Percentiles rank a stretch among this genome's conserved stretches.
Evolutionary conservation across 2,797 vertebrate species (phyloP).

Genomic region (Dermochelys coriacea): DNA sequence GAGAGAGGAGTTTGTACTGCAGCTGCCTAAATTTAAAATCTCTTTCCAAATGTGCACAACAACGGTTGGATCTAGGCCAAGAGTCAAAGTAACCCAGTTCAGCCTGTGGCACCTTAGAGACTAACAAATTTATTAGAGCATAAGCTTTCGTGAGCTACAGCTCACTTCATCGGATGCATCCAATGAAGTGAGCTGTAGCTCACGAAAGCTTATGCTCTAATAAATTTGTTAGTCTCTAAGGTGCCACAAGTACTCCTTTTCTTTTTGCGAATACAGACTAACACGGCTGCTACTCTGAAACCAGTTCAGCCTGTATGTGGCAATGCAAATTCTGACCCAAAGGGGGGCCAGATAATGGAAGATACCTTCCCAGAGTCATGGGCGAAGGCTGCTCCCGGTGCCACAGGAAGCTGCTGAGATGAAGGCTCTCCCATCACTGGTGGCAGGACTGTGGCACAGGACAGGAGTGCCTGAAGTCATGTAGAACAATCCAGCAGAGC

Average conservation of each 20-base stretch:
- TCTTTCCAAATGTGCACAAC: too few species aligned
- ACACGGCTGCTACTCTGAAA: too few species aligned
- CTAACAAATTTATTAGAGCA: too few species aligned
- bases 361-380: not conserved
- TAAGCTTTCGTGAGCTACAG: too few species aligned
- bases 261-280: too few species aligned
- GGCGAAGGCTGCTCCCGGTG: too few species aligned
- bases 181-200: too few species aligned
- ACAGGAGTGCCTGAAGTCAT: not conserved
- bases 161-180: too few species aligned
- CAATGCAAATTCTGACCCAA: not conserved
- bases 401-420: not conserved
- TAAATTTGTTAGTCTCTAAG: too few species aligned
- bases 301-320: not conserved
- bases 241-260: too few species aligned
- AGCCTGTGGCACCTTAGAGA: too few species aligned
- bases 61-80: not conserved
- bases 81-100: not conserved
- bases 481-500: not conserved
- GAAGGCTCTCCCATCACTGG: not conserved
- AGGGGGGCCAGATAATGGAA: not conserved
- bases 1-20: not conserved
- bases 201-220: too few species aligned
- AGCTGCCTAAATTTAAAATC: not conserved
- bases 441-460: rapidly evolving